phyloP scores from a whole-genome alignment of 2,113 vertebrate genomes.

The Cyanoderma ruficeps region DNA sequence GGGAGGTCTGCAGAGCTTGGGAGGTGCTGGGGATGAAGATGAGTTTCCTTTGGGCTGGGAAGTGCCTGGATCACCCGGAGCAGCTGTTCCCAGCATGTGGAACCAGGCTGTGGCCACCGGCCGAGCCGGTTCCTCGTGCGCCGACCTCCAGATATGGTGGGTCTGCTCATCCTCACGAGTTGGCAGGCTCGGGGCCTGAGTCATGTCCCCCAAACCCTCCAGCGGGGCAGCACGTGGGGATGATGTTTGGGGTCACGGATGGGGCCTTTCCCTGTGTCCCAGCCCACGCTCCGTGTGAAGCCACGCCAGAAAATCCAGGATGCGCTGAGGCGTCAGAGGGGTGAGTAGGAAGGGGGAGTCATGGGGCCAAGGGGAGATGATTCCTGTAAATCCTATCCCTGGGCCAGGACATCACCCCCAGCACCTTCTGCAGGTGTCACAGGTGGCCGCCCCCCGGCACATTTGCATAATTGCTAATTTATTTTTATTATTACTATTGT shows the following conservation, averaged over 20 bases:
- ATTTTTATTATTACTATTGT: rapidly evolving
- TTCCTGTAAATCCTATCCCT: not conserved
- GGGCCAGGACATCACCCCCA: not conserved
- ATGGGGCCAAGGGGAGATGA: not conserved
- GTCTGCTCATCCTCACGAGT: not conserved
- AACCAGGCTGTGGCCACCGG: not conserved
- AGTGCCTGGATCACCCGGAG: rapidly evolving
- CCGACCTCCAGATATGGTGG: not conserved
- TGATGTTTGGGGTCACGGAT: not conserved
- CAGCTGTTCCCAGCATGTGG: not conserved
- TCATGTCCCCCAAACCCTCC: not conserved
- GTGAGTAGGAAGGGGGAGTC: not conserved
- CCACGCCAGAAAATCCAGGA: not conserved
- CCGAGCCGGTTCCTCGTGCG: not conserved
- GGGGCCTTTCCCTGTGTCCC: not conserved
- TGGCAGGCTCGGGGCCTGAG: not conserved
- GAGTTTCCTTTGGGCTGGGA: not conserved
- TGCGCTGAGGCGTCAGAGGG: not conserved
- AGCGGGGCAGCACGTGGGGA: not conserved
- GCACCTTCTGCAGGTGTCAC: not conserved
- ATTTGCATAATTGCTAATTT: not conserved
- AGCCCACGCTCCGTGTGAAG: not conserved
- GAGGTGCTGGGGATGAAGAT: not conserved
- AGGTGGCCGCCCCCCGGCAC: no score
- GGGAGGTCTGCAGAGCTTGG: not conserved